Evolutionary conservation across 2,797 vertebrate species (phyloP).

Genomic region (Oryzias dopingdopingensis): DNA sequence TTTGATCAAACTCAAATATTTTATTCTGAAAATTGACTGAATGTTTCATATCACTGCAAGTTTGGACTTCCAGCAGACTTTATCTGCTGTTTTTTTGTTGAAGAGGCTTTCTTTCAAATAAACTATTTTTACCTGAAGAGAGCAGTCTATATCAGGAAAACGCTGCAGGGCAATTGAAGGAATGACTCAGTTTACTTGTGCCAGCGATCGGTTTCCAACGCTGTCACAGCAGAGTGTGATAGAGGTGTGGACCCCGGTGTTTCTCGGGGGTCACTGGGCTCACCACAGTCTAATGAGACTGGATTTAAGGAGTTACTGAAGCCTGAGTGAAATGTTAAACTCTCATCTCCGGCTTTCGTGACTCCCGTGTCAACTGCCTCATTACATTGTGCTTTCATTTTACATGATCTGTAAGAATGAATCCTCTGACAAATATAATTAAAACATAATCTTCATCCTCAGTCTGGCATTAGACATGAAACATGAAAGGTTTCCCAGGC

Average conservation of each 20-base stretch:
- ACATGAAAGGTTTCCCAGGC: too few relatives aligned
- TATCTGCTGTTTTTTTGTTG: background rate
- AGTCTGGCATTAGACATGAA: too few relatives aligned
- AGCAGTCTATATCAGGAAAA: background rate
- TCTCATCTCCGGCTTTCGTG: slow-evolving; percentile 5
- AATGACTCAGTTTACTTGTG: background rate
- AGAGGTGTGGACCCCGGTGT: background rate
- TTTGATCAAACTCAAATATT: too few relatives aligned
- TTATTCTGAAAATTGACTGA: too few relatives aligned
- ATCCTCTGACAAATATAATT: background rate
- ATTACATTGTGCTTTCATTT: too few relatives aligned
- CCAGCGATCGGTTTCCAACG: background rate
- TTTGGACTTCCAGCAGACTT: background rate
- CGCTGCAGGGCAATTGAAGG: background rate
- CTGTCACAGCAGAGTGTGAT: background rate
- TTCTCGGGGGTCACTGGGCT: background rate
- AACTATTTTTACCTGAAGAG: background rate
- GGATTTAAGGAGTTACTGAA: slow-evolving; percentile 9
- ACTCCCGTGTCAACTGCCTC: background rate
- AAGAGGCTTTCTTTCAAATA: background rate
- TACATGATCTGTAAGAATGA: background rate
- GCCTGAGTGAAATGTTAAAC: slow-evolving; percentile 17
- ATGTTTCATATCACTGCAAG: too few relatives aligned
- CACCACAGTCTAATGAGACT: slow-evolving; percentile 14
- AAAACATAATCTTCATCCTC: background rate